Percentiles rank a stretch among this genome's conserved stretches.
phyloP scores from a whole-genome alignment of 2,797 vertebrate species.

The Alcedo atthis region DNA sequence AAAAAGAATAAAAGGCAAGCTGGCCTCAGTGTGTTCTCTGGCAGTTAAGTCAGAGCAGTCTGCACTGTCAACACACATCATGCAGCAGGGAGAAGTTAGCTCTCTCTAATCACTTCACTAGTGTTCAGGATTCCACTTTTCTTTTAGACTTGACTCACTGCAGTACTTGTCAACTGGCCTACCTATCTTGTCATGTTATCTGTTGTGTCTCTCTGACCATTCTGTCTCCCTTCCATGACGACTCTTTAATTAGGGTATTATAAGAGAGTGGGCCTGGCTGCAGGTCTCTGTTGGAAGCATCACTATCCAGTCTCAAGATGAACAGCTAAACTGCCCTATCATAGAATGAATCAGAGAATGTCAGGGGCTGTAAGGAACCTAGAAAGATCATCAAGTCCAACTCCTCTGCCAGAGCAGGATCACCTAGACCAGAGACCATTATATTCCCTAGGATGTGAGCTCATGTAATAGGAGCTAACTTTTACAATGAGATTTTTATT shows the following conservation, averaged over 20 bases:
- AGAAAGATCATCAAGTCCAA: too few relatives aligned
- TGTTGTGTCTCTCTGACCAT: not conserved
- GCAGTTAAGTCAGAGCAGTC: not conserved
- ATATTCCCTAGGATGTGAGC: not conserved
- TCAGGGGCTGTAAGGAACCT: too few relatives aligned
- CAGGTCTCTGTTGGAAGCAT: slow-evolving; percentile 12
- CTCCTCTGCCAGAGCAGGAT: too few relatives aligned
- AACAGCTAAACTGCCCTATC: not conserved
- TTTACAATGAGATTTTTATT: slow-evolving; percentile 32
- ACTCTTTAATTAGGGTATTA: slow-evolving; percentile 60
- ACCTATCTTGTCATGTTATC: not conserved
- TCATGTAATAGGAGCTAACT: not conserved
- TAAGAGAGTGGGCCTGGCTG: not conserved
- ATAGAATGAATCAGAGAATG: too few relatives aligned
- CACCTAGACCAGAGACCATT: too few relatives aligned
- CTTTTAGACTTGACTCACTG: not conserved
- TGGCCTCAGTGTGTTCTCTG: not conserved
- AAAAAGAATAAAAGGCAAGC: not conserved
- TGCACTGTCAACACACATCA: not conserved
- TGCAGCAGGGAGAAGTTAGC: not conserved
- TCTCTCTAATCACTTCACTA: not conserved
- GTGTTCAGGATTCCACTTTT: not conserved
- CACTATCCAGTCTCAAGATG: not conserved
- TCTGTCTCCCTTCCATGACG: not conserved
- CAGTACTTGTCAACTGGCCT: not conserved